phyloP scores from a whole-genome alignment of 2,888 invertebrate genomes.

The Cheiracanthium punctorium region DNA sequence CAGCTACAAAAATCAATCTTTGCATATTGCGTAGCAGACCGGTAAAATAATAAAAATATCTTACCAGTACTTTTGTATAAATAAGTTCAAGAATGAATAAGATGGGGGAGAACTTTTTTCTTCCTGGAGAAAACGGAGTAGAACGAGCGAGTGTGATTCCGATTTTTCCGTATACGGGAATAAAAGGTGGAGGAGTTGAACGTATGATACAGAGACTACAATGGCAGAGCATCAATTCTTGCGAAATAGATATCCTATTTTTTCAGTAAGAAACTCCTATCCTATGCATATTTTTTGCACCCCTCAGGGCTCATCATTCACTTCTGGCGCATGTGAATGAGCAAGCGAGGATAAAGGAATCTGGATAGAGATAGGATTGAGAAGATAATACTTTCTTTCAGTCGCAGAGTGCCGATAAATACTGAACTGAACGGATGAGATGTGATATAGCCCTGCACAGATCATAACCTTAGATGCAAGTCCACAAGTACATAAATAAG shows the following conservation, averaged over 20 bases:
- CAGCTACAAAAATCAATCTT: slow-evolving; percentile 62
- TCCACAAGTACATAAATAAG: too few species aligned
- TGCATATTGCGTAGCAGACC: slow-evolving; percentile 48
- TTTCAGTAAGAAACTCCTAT: slow-evolving; percentile 34
- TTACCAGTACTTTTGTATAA: slow-evolving; percentile 42
- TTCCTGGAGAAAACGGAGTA: slow-evolving; percentile 17
- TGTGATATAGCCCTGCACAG: not conserved
- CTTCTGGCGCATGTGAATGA: slow-evolving; percentile 39
- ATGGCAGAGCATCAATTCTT: slow-evolving; percentile 59
- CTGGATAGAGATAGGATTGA: slow-evolving; percentile 38
- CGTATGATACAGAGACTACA: slow-evolving; percentile 54
- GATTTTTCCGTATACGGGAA: slow-evolving; percentile 32
- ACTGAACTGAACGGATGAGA: not conserved
- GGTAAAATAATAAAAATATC: slow-evolving; percentile 28
- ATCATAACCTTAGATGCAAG: not conserved
- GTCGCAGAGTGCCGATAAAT: not conserved
- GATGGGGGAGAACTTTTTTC: not conserved
- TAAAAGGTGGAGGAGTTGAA: not conserved
- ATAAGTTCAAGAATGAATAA: slow-evolving; percentile 33
- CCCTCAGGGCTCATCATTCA: slow-evolving; percentile 55
- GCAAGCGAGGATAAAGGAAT: slow-evolving; percentile 42
- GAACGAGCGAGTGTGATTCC: slow-evolving; percentile 39
- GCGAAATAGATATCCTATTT: slow-evolving; percentile 57
- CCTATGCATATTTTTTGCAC: slow-evolving; percentile 50
- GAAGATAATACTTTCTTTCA: slow-evolving; percentile 8